phyloP scores from a whole-genome alignment of 2,113 vertebrate species.

The Lagopus muta region DNA sequence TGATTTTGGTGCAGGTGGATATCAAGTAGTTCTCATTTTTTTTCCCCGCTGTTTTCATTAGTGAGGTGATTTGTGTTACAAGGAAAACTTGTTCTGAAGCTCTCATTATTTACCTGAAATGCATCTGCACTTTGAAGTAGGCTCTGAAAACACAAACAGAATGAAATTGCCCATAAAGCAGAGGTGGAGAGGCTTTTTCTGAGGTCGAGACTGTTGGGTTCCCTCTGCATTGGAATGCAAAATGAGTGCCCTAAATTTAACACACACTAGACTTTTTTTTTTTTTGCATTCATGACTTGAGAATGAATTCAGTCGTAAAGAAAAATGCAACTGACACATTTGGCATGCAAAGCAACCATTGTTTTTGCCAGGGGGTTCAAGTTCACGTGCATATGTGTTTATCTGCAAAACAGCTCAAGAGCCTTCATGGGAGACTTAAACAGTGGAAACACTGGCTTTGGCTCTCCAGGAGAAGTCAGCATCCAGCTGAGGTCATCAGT shows the following conservation, averaged over 20 bases:
- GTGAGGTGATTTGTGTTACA: conserved; percentile 33
- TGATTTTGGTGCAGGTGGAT: conserved; percentile 35
- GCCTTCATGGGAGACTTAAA: not conserved
- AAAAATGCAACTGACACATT: conserved; percentile 50
- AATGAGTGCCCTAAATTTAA: conserved; percentile 59
- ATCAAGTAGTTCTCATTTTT: conserved; percentile 30
- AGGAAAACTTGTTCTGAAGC: conserved; percentile 48
- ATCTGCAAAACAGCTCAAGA: conserved; percentile 9
- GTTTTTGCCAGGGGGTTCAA: conserved; percentile 36
- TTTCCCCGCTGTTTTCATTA: conserved; percentile 18
- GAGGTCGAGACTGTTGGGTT: conserved; percentile 13
- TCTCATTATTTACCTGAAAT: conserved; percentile 49
- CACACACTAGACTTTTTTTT: not conserved
- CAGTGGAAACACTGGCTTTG: fast-evolving
- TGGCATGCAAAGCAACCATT: conserved; percentile 63
- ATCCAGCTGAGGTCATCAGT: not conserved
- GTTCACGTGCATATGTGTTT: conserved; percentile 25
- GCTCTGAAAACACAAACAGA: conserved; percentile 46
- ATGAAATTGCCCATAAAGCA: conserved; percentile 56
- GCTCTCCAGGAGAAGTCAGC: not conserved
- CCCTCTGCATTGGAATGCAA: conserved; percentile 30
- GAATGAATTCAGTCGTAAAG: conserved; percentile 55
- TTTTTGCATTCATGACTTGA: conserved; percentile 10
- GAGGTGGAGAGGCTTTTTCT: conserved; percentile 40
- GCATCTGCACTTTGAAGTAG: conserved; percentile 55